phyloP scores from a whole-genome alignment of 2,888 invertebrate species.

The Agrenia bidenticulata region DNA sequence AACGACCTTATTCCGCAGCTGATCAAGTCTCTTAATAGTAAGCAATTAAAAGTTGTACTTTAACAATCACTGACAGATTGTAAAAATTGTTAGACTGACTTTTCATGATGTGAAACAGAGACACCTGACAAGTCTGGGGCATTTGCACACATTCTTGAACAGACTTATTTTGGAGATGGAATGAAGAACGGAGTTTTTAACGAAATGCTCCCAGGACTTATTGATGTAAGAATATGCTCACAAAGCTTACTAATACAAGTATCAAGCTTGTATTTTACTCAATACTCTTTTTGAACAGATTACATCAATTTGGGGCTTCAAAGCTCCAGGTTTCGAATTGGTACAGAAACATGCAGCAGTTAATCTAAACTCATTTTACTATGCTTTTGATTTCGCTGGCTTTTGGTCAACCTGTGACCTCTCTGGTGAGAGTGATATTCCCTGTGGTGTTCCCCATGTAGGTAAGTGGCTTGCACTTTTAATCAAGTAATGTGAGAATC shows the following conservation, averaged over 20 bases:
- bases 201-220: conserved; percentile 37
- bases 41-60: no score
- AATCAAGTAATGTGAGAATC: no score
- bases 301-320: conserved; percentile 36
- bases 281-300: conserved; percentile 16
- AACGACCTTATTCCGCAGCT: conserved; percentile 31
- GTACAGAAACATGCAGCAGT: conserved; percentile 39
- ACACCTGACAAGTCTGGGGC: conserved; percentile 29
- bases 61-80: no score
- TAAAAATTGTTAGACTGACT: no score
- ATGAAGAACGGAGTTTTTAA: conserved; percentile 28
- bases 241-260: neutral
- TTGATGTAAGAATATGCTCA: conserved; percentile 41
- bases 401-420: conserved; percentile 37
- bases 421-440: conserved; percentile 18
- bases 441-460: conserved; percentile 17
- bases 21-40: conserved; percentile 33
- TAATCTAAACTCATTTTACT: conserved; percentile 41
- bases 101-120: neutral
- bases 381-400: conserved; percentile 41
- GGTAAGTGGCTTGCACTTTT: neutral
- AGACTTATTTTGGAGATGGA: conserved; percentile 35
- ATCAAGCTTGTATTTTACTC: neutral
- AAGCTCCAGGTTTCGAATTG: conserved; percentile 37
- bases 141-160: conserved; percentile 28